Evolutionary conservation across 2,888 invertebrate genomes (phyloP).

Genomic region (Phrixothrix hirtus): DNA sequence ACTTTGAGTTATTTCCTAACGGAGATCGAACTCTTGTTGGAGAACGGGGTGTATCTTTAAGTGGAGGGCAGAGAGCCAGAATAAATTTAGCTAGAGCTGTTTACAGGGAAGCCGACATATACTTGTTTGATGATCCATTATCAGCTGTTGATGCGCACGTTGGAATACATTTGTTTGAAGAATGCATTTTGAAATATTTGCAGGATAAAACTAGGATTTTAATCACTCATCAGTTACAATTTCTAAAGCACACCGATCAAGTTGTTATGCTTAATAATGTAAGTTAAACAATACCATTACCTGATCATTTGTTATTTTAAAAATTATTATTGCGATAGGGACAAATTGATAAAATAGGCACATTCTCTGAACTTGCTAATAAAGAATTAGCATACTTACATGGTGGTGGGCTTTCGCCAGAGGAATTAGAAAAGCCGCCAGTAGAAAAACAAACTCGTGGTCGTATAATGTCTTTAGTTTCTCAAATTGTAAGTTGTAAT

Average conservation of each 20-base stretch:
- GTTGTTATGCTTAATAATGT: constrained; percentile 68
- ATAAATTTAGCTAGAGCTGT: constrained; percentile 77
- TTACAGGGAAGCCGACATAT: constrained; percentile 76
- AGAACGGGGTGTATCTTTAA: constrained; percentile 75
- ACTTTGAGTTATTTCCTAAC: constrained; percentile 70
- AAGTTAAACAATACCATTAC: too few relatives aligned
- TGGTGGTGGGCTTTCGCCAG: constrained; percentile 41
- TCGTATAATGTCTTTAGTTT: constrained; percentile 43
- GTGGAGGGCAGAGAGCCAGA: constrained; percentile 81
- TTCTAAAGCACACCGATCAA: constrained; percentile 67
- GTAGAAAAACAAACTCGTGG: constrained; percentile 18
- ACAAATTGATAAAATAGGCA: constrained; percentile 63
- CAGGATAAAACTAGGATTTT: constrained; percentile 71
- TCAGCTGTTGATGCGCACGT: constrained; percentile 80
- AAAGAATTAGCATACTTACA: constrained; percentile 50
- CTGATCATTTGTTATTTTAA: too few relatives aligned
- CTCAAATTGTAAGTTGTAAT: constrained; percentile 46
- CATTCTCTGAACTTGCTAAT: constrained; percentile 61
- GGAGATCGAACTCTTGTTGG: constrained; percentile 78
- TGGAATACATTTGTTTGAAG: constrained; percentile 74
- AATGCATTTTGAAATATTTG: constrained; percentile 65
- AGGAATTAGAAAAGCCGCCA: constrained; percentile 35
- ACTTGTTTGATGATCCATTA: constrained; percentile 78
- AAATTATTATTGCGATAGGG: too few relatives aligned
- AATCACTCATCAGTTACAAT: constrained; percentile 85